Percentiles rank a stretch among this genome's conserved stretches.
These are phyloP conservation scores for Imbricaverruca yamaguchii DNA, from an alignment of 2,888 invertebrate species.

Conservation along the genomic window DNA sequence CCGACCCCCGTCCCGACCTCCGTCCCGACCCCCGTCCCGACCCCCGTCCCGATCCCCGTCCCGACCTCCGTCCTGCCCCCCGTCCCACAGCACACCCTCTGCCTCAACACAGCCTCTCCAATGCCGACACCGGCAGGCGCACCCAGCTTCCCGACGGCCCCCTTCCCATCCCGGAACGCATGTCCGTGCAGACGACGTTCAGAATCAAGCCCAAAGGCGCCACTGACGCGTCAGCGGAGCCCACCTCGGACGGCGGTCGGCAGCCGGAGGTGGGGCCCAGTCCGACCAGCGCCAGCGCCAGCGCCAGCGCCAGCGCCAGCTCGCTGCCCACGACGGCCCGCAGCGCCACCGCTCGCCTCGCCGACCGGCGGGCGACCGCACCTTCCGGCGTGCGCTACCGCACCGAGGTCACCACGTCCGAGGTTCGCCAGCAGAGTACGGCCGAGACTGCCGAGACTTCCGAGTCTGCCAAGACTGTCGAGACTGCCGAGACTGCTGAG, in stretches of 20 bases:
- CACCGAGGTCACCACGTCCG: slow-evolving; percentile 5
- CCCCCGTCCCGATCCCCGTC: no score
- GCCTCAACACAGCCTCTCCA: no score
- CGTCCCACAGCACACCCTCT: no score
- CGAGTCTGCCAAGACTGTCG: no score
- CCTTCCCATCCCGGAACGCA: background rate
- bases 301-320: background rate
- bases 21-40: background rate
- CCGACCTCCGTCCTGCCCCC: no score
- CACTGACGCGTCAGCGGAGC: no score
- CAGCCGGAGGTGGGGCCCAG: background rate
- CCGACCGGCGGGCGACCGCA: background rate
- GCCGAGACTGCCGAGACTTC: background rate
- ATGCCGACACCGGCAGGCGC: no score
- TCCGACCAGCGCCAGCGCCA: background rate
- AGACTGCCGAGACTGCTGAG: no score
- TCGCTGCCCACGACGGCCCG: background rate
- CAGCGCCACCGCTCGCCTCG: background rate
- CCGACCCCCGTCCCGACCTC: no score
- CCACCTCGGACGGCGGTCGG: no score
- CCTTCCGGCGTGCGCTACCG: background rate
- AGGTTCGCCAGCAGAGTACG: background rate
- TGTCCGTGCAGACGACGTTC: no score
- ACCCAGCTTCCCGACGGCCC: background rate
- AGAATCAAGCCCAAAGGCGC: no score